These are phyloP conservation scores for Dufourea novaeangliae DNA, from an alignment of 1,140 invertebrate species.

Conservation along the genomic window DNA sequence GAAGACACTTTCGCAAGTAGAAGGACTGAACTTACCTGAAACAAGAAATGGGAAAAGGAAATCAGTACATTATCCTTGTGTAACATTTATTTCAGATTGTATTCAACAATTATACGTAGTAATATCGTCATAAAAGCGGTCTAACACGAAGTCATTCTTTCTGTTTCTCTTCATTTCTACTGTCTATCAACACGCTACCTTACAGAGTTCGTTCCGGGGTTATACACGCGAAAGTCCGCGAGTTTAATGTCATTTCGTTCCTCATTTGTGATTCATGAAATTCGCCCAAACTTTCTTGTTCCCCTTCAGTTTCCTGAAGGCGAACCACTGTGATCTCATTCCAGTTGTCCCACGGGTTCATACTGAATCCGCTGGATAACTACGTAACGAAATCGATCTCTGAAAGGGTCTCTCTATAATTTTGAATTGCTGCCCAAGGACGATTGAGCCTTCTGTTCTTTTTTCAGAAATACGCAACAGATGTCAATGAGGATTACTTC, in stretches of 20 bases:
- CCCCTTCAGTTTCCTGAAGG: slow-evolving; percentile 51
- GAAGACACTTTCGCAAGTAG: not conserved
- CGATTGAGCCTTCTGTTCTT: not conserved
- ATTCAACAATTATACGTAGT: slow-evolving; percentile 33
- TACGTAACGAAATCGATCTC: slow-evolving; percentile 61
- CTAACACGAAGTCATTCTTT: slow-evolving; percentile 35
- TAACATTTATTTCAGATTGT: slow-evolving; percentile 56
- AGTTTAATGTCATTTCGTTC: slow-evolving; percentile 69
- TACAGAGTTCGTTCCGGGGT: slow-evolving; percentile 52
- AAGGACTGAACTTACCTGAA: slow-evolving; percentile 67
- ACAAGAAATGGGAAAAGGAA: slow-evolving; percentile 57
- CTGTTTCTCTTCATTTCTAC: slow-evolving; percentile 17
- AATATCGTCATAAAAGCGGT: slow-evolving; percentile 7
- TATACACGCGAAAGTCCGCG: slow-evolving; percentile 64
- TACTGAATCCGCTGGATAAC: slow-evolving; percentile 57
- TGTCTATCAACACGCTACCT: slow-evolving; percentile 49
- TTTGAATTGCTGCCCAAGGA: slow-evolving; percentile 18
- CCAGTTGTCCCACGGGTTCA: slow-evolving; percentile 57
- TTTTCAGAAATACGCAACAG: not conserved
- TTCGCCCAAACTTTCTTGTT: slow-evolving; percentile 62
- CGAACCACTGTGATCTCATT: slow-evolving; percentile 68
- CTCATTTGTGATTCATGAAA: slow-evolving; percentile 74
- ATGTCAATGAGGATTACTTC: no score
- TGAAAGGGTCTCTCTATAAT: slow-evolving; percentile 30
- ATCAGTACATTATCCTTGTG: slow-evolving; percentile 45